Evolutionary conservation across 2,888 invertebrate genomes (phyloP).

Genomic region (Muschampia plurimacula): DNA sequence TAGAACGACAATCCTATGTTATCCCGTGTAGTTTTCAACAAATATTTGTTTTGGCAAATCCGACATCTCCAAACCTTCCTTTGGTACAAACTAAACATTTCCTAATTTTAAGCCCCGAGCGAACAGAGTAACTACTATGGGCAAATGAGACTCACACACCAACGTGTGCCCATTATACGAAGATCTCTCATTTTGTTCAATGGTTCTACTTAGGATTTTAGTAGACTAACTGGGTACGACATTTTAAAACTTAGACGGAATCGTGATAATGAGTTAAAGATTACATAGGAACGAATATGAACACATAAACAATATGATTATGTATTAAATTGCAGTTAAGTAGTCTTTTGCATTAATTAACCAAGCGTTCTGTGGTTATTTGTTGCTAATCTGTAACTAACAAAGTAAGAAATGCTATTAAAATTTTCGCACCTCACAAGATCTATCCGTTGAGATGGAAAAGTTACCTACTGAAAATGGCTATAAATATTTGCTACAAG

Average conservation of each 20-base stretch:
- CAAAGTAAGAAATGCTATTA: too few species aligned
- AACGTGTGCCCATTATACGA: constrained; percentile 54
- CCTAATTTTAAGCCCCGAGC: constrained; percentile 69
- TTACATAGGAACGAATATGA: too few species aligned
- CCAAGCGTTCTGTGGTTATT: too few species aligned
- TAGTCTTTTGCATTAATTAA: too few species aligned
- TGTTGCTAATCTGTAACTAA: too few species aligned
- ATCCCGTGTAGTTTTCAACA: constrained; percentile 18
- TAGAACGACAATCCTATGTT: constrained; percentile 2
- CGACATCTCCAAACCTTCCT: constrained; percentile 28
- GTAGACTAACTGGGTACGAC: background rate
- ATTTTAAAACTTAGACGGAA: background rate
- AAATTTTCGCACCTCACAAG: too few species aligned
- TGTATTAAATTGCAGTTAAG: too few species aligned
- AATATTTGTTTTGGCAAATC: constrained; percentile 26
- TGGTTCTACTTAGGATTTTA: constrained; percentile 30
- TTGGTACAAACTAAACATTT: constrained; percentile 69
- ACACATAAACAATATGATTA: too few species aligned
- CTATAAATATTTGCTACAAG: too few species aligned
- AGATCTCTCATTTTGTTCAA: constrained; percentile 57
- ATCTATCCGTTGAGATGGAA: too few species aligned
- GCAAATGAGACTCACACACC: constrained; percentile 75
- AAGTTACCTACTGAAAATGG: too few species aligned
- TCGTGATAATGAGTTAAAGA: too few species aligned
- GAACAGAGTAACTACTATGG: constrained; percentile 69